Percentiles rank a stretch among this genome's conserved stretches.
Conservation (phyloP, 2,888 invertebrate species). For the Plusia festucae region DNA sequence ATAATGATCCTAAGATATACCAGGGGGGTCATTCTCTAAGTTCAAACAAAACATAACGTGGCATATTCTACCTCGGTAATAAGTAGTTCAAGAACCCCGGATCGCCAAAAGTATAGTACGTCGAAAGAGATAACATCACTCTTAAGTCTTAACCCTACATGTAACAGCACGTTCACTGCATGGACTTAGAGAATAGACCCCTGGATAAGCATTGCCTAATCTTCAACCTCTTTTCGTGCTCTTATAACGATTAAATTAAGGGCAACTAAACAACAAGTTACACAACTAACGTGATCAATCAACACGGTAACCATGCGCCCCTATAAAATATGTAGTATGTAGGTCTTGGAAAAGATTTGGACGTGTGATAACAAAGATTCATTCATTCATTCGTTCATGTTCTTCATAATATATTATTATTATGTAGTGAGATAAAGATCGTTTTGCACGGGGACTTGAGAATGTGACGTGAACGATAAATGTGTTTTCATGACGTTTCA, state of each 20-base stretch:
- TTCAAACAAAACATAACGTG: no score
- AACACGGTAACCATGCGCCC: neutral
- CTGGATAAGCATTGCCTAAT: neutral
- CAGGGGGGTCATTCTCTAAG: no score
- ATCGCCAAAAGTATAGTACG: no score
- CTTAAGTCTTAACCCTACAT: no score
- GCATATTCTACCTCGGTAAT: no score
- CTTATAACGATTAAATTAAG: constrained; percentile 1
- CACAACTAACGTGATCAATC: neutral
- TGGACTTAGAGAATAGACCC: no score
- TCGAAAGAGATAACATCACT: no score
- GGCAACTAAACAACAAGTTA: neutral
- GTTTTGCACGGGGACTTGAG: constrained; percentile 17
- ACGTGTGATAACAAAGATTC: constrained; percentile 27
- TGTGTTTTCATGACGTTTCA: constrained; percentile 2
- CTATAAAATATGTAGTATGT: constrained; percentile 5
- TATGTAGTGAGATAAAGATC: constrained; percentile 26
- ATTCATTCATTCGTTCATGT: constrained; percentile 15
- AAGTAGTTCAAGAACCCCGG: no score
- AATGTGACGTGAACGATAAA: constrained; percentile 10
- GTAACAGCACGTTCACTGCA: no score
- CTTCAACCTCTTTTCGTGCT: neutral
- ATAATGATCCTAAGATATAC: no score
- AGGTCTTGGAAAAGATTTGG: neutral
- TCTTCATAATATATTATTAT: constrained; percentile 22